A percentile compares a stretch with the other conserved stretches of the same genome.
Conservation (phyloP, 1,140 invertebrate genomes). For the Zaprionus davidi region DNA sequence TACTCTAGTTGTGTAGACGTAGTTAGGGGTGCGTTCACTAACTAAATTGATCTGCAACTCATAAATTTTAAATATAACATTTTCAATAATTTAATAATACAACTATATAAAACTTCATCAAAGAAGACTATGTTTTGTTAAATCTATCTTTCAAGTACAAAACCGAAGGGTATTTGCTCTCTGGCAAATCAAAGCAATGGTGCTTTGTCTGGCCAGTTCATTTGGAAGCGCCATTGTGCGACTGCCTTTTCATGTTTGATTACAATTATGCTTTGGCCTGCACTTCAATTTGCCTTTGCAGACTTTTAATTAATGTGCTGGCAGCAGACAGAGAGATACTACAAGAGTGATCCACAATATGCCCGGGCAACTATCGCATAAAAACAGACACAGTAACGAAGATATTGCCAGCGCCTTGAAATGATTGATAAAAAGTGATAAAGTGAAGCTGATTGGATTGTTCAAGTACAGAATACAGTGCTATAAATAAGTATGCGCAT, state of each 20-base stretch:
- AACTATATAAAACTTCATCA: background rate
- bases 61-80: background rate
- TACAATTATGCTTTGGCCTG: slow-evolving; percentile 74
- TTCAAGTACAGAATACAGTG: background rate
- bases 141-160: background rate
- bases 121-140: background rate
- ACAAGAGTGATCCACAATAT: background rate
- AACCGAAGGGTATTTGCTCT: background rate
- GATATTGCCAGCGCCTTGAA: background rate
- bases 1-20: background rate
- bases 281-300: slow-evolving; percentile 71
- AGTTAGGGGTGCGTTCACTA: background rate
- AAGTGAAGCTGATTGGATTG: slow-evolving; percentile 19
- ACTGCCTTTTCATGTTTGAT: slow-evolving; percentile 61
- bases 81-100: background rate
- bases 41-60: background rate
- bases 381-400: background rate
- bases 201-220: slow-evolving; percentile 14
- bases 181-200: background rate
- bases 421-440: slow-evolving; percentile 9
- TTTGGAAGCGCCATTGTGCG: slow-evolving; percentile 44
- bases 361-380: slow-evolving; percentile 3
- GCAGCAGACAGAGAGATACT: slow-evolving; percentile 31
- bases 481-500: slow-evolving; percentile 33
- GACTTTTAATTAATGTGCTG: slow-evolving; percentile 74